Conservation (phyloP, 2,888 invertebrate genomes). For the Idaea straminata region DNA sequence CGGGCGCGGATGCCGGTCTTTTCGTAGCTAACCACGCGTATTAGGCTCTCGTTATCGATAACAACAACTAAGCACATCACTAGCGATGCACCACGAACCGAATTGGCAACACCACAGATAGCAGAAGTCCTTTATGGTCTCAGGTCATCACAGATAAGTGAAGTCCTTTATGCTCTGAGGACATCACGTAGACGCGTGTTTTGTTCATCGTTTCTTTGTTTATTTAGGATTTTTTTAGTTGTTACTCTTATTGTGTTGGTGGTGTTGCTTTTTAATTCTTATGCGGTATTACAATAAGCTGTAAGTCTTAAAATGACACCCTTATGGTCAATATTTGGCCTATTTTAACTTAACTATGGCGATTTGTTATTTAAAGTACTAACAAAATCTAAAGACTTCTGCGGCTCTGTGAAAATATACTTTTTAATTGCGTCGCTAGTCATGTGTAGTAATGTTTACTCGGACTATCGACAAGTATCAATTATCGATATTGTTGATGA, state of each 20-base stretch:
- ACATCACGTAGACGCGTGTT: neutral
- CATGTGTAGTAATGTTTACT: conserved; percentile 9
- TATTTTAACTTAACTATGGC: too few species aligned
- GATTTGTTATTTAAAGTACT: neutral
- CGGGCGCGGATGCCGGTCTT: conserved; percentile 92
- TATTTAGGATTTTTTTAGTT: neutral
- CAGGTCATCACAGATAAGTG: neutral
- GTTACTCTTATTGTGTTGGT: neutral
- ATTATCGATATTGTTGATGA: conserved; percentile 11
- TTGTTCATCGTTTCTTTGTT: neutral
- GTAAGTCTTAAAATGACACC: too few species aligned
- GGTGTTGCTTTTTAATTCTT: neutral
- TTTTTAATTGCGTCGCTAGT: conserved; percentile 12
- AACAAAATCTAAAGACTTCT: neutral
- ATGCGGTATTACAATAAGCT: neutral
- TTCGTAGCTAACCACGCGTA: conserved; percentile 98
- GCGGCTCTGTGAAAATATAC: neutral
- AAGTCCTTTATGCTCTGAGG: neutral
- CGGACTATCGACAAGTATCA: conserved; percentile 16
- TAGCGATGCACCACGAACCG: neutral
- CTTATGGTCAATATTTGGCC: too few species aligned
- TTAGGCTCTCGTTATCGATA: conserved; percentile 73
- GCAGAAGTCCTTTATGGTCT: neutral
- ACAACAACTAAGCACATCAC: conserved; percentile 5
- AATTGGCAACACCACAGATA: neutral